Percentiles rank a stretch among this genome's conserved stretches.
These are phyloP conservation scores for Arothron firmamentum DNA, from an alignment of 2,113 vertebrate genomes.

Conservation along the genomic window DNA sequence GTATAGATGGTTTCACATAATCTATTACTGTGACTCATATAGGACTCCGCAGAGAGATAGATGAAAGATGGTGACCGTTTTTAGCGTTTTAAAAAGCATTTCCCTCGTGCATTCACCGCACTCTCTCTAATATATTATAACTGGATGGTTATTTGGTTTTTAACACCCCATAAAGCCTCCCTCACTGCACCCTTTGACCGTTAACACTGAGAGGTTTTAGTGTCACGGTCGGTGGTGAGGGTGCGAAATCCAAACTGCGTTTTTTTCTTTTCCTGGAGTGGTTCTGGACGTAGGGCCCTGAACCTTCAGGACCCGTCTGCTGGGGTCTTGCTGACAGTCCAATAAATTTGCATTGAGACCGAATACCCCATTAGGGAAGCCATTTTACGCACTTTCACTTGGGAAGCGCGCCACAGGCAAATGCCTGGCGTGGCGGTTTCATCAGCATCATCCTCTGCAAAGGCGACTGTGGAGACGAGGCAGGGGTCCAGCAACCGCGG, in stretches of 20 bases:
- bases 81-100: no score
- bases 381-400: slow-evolving; percentile 29
- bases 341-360: slow-evolving; percentile 35
- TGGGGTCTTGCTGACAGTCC: neutral
- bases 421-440: slow-evolving; percentile 33
- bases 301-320: neutral
- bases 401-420: slow-evolving; percentile 27
- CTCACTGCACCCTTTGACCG: neutral
- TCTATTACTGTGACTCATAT: no score
- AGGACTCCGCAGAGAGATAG: no score
- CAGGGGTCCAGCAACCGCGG: slow-evolving; percentile 20
- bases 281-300: no score
- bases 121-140: no score
- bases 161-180: neutral
- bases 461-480: no score
- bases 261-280: no score
- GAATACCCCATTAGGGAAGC: slow-evolving; percentile 16
- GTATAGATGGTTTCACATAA: no score
- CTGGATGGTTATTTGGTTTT: neutral
- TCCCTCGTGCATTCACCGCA: no score
- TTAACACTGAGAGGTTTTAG: neutral
- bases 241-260: no score
- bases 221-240: no score
- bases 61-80: no score
- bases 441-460: slow-evolving; percentile 15